Percentiles rank a stretch among this genome's conserved stretches.
These are phyloP conservation scores for Drosophila emarginata DNA, from an alignment of 2,888 invertebrate genomes.

Conservation along the genomic window DNA sequence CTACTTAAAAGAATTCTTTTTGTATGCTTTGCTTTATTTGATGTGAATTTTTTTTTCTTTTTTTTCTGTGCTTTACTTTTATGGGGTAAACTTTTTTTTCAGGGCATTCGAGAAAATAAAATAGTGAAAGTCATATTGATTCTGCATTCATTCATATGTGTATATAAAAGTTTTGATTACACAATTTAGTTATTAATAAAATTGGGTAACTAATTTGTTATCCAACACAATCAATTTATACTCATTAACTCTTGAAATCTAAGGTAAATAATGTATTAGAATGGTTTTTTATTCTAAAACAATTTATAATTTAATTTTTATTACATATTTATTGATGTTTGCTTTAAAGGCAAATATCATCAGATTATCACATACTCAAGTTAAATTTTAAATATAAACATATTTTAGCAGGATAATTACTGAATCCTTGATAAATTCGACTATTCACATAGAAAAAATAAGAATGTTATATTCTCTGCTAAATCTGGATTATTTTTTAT, in stretches of 20 bases:
- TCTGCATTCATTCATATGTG: slow-evolving; percentile 15
- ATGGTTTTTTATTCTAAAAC: too few species aligned
- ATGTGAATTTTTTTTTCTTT: slow-evolving; percentile 44
- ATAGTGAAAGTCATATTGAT: slow-evolving; percentile 42
- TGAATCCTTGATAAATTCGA: too few species aligned
- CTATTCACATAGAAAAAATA: too few species aligned
- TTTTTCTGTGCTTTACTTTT: slow-evolving; percentile 43
- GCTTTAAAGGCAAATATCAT: too few species aligned
- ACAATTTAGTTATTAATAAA: background rate
- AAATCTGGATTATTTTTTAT: too few species aligned
- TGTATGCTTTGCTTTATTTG: slow-evolving; percentile 43
- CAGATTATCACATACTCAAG: too few species aligned
- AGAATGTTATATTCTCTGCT: too few species aligned
- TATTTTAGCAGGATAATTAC: too few species aligned
- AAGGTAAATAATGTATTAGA: too few species aligned
- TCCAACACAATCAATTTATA: background rate
- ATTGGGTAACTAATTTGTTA: background rate
- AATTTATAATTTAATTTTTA: too few species aligned
- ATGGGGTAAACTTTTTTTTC: slow-evolving; percentile 60
- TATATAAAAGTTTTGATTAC: background rate
- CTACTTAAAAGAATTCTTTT: slow-evolving; percentile 63
- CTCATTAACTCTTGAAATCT: background rate
- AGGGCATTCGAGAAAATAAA: slow-evolving; percentile 48
- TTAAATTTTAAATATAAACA: too few species aligned
- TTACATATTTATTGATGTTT: too few species aligned